phyloP scores from a whole-genome alignment of 2,797 vertebrate species.

The Coluber constrictor region DNA sequence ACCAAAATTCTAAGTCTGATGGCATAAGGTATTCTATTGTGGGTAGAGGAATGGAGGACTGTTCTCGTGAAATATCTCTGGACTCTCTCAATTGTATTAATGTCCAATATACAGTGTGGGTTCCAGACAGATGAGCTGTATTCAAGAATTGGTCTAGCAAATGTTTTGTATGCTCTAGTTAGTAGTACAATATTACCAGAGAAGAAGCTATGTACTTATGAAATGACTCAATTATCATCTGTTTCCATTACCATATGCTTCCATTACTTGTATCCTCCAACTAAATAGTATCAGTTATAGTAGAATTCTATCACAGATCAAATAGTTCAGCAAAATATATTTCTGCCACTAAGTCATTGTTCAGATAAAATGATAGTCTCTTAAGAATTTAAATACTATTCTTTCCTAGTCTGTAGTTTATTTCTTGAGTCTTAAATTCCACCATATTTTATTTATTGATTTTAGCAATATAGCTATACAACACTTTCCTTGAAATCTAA shows the following conservation, averaged over 20 bases:
- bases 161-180: too few species aligned
- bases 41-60: too few species aligned
- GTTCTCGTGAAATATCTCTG: too few species aligned
- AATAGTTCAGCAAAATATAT: neutral
- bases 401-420: slow-evolving; percentile 14
- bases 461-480: neutral
- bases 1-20: too few species aligned
- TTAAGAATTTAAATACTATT: neutral
- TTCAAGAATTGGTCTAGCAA: too few species aligned
- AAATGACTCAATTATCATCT: neutral
- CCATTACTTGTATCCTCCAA: neutral
- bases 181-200: too few species aligned
- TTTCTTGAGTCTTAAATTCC: slow-evolving; percentile 15
- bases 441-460: slow-evolving; percentile 7
- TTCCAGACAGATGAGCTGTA: too few species aligned
- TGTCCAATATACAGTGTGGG: too few species aligned
- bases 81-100: too few species aligned
- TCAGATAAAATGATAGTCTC: neutral
- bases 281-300: neutral
- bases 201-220: neutral
- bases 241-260: neutral
- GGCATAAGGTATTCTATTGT: too few species aligned
- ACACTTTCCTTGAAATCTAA: slow-evolving; percentile 11
- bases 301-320: neutral
- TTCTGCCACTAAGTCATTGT: neutral